A percentile compares a stretch with the other conserved stretches of the same genome.
Conservation (phyloP, 2,888 invertebrate genomes). For the Ormia ochracea region DNA sequence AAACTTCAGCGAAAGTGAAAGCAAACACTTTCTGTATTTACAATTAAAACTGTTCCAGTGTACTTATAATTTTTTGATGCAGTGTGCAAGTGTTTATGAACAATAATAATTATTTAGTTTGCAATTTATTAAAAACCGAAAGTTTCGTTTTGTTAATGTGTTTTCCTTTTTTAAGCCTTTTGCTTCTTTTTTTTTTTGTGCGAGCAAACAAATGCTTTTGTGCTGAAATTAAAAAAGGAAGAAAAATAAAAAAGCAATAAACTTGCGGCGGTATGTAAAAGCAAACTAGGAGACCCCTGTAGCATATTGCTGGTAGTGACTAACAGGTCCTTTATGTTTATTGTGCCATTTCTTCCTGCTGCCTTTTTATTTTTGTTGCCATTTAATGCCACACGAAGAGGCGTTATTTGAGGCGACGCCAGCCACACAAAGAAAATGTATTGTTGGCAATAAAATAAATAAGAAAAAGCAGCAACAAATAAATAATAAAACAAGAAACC, state of each 20-base stretch:
- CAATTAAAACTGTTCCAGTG: no score
- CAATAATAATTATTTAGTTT: not conserved
- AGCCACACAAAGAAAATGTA: constrained; percentile 41
- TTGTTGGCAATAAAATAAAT: constrained; percentile 35
- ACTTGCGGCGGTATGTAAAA: not conserved
- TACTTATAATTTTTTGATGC: no score
- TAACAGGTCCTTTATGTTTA: not conserved
- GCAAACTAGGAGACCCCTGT: not conserved
- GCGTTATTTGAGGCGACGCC: constrained; percentile 49
- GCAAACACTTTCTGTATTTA: no score
- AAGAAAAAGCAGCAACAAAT: not conserved
- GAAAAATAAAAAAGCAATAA: not conserved
- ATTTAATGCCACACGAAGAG: constrained; percentile 24
- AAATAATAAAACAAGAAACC: not conserved
- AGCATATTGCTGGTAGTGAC: not conserved
- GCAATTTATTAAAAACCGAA: not conserved
- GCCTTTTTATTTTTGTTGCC: constrained; percentile 11
- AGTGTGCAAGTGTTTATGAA: not conserved
- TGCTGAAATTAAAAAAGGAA: not conserved
- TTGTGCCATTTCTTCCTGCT: not conserved
- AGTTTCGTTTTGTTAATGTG: not conserved
- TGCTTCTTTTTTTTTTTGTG: not conserved
- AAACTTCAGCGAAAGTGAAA: no score
- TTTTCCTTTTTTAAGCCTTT: not conserved
- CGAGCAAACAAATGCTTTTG: not conserved